Evolutionary conservation across 2,797 vertebrate genomes (phyloP).

Genomic region (Sebastes ruberrimus): DNA sequence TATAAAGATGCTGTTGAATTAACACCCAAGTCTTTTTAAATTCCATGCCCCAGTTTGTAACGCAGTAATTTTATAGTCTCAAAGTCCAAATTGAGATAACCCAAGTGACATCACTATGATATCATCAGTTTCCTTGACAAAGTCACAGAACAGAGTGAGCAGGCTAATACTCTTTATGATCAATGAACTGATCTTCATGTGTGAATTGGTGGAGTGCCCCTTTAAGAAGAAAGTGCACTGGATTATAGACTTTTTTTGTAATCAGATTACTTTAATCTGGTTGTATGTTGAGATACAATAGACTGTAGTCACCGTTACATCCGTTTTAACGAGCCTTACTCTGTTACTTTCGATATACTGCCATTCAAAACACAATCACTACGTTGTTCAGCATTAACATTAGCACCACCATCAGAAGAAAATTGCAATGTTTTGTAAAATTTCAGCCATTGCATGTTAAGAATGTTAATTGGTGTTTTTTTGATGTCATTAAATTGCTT

Average conservation of each 20-base stretch:
- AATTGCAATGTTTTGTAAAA: slow-evolving; percentile 66
- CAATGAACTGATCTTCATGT: background rate
- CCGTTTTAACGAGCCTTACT: slow-evolving; percentile 44
- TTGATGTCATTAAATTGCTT: slow-evolving; percentile 82
- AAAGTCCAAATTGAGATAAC: background rate
- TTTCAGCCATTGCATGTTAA: slow-evolving; percentile 79
- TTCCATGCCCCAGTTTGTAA: background rate
- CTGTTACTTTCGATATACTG: slow-evolving; percentile 13
- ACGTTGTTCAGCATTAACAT: slow-evolving; percentile 44
- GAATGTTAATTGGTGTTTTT: slow-evolving; percentile 77
- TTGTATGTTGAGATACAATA: slow-evolving; percentile 5
- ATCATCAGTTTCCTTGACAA: background rate
- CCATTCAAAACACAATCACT: slow-evolving; percentile 23
- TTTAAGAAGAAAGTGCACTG: slow-evolving; percentile 5
- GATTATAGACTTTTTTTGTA: slow-evolving; percentile 1
- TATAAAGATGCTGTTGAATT: background rate
- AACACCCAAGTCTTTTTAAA: background rate
- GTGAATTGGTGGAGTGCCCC: background rate
- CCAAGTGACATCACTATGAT: background rate
- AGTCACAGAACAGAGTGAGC: background rate
- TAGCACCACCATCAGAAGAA: slow-evolving; percentile 29
- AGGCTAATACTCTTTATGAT: background rate
- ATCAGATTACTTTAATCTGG: slow-evolving; percentile 34
- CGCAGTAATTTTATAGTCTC: background rate
- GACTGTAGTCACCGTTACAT: slow-evolving; percentile 26